Base-by-base conservation (phyloP, 2,888 invertebrate species). In the Pemphredon lugubris region DNA sequence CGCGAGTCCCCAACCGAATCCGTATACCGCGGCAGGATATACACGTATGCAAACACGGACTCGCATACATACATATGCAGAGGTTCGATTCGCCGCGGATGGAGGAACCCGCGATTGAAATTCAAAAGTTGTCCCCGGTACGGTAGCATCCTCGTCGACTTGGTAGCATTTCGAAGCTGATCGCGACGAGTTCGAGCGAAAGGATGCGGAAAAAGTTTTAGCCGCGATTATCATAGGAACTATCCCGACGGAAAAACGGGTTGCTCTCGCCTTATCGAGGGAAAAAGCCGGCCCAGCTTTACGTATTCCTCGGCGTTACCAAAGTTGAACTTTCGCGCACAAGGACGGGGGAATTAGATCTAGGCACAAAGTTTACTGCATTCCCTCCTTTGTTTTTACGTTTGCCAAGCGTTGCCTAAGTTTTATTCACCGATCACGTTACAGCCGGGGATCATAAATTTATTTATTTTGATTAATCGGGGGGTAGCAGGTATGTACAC, bases 201-300 rank as follows among this genome's bases (percentile, higher is more conserved):
- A 42, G 42, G 20, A 50, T 51, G 20, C 5, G 44, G 53, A 42
- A 60, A 72, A 75, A 75, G 63, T 78, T 78, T n/a, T 61, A 32
- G 13, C 32, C 51, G 23, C 68, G 73, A 78, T 78, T 78, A 78
- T 78, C 79, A 67, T 75, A 75, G 68, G 61, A 78, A 79, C 61
- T 79, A 67, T 57, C 50, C 18, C 64, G 53, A 67, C 30, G 47
- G 37, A 44, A 20, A 44, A 66, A 45, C 45, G 40, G 65, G 53
- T 47, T 47, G 23, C 32, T 18, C 39, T 34, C 13, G 39, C 16
- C 42, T 18, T 42, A 58, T 66, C 55, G 48, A 51, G n/a, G n/a
- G n/a, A n/a, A n/a, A n/a, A n/a, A n/a, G n/a, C n/a, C n/a, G n/a
- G n/a, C n/a, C n/a, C n/a, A n/a, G n/a, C n/a, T 78, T 77, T 68